Conservation (phyloP, 1,140 invertebrate species). For the Scaptomyza montana region DNA sequence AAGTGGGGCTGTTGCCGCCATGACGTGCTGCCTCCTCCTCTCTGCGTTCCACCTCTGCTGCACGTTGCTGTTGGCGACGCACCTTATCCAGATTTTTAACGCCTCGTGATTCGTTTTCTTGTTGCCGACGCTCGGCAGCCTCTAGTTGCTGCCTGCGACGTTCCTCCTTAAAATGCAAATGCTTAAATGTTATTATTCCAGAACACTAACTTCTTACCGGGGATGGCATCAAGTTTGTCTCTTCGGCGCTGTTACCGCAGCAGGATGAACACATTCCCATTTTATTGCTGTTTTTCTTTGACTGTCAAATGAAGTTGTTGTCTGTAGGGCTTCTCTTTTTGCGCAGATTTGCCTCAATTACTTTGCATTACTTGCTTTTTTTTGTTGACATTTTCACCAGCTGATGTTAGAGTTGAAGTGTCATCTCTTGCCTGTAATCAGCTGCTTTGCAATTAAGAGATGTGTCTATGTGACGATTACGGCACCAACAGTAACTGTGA, state of each 20-base stretch:
- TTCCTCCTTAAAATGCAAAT: conserved; percentile 60
- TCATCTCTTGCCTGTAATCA: conserved; percentile 32
- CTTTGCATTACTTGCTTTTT: conserved; percentile 50
- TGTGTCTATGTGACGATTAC: background rate
- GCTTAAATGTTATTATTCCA: background rate
- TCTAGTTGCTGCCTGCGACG: conserved; percentile 74
- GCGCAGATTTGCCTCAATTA: conserved; percentile 47
- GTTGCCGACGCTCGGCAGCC: conserved; percentile 72
- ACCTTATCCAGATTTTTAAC: conserved; percentile 77
- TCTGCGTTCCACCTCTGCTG: conserved; percentile 56
- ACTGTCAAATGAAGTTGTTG: conserved; percentile 1
- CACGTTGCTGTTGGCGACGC: conserved; percentile 65
- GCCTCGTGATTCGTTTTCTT: conserved; percentile 71
- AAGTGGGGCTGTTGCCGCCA: conserved; percentile 59
- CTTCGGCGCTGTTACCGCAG: conserved; percentile 69
- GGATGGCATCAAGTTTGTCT: conserved; percentile 75
- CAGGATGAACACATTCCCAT: conserved; percentile 66
- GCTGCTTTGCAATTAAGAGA: conserved; percentile 20
- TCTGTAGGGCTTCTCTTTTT: conserved; percentile 51
- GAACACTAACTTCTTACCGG: conserved; percentile 44
- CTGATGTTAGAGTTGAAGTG: conserved; percentile 18
- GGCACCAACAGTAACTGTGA: background rate
- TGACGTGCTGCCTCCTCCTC: conserved; percentile 70
- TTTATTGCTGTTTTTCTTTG: conserved; percentile 7
- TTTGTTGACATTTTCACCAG: conserved; percentile 55